A percentile compares a stretch with the other conserved stretches of the same genome.
Conservation (phyloP, 2,113 vertebrate species). For the Ophiodon elongatus region DNA sequence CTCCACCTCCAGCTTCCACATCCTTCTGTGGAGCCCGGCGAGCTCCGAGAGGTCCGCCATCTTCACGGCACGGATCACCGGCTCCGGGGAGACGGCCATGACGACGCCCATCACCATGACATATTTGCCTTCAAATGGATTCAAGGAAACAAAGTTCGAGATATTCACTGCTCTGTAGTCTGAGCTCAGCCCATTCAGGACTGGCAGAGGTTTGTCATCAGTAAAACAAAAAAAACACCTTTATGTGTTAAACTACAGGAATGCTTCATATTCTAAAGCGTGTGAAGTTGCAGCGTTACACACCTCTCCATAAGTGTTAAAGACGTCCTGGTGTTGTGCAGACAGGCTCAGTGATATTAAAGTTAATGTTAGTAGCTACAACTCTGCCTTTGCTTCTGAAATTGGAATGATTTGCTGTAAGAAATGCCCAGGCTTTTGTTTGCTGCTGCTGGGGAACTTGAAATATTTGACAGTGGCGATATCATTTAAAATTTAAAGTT, state of each 20-base stretch:
- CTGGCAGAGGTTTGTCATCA: not conserved
- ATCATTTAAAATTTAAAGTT: not conserved
- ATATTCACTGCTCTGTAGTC: no score
- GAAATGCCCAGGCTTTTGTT: not conserved
- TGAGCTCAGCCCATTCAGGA: no score
- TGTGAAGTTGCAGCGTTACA: not conserved
- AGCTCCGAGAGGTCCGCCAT: slow-evolving; percentile 92
- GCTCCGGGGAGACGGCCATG: slow-evolving; percentile 87
- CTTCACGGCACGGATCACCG: slow-evolving; percentile 91
- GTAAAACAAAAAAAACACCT: no score
- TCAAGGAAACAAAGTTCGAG: not conserved
- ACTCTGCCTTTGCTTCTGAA: no score
- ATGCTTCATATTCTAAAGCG: not conserved
- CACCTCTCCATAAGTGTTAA: not conserved
- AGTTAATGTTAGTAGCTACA: no score
- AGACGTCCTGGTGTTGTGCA: not conserved
- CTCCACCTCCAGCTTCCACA: slow-evolving; percentile 94
- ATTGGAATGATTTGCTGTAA: not conserved
- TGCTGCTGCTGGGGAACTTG: no score
- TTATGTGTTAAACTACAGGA: not conserved
- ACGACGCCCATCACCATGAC: slow-evolving; percentile 96
- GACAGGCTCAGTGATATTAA: no score
- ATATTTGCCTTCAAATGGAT: slow-evolving; percentile 87
- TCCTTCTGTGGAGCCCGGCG: slow-evolving; percentile 81
- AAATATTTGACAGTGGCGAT: not conserved